Evolutionary conservation across 2,113 vertebrate genomes (phyloP), one percentile per base, ranked within the genome.

Genomic region (Clarias batrachus): DNA sequence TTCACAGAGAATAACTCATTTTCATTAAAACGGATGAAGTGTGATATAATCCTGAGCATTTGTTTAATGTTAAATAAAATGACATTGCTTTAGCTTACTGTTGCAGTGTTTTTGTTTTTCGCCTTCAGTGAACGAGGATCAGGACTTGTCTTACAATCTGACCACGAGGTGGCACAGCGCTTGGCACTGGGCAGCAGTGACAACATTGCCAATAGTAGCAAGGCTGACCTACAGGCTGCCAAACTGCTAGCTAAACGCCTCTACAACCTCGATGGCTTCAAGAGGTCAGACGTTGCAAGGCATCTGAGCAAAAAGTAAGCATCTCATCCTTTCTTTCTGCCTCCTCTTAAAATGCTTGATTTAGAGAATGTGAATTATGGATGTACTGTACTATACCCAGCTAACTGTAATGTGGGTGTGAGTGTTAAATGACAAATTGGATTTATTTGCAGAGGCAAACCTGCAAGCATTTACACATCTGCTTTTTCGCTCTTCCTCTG

Each of bases 281-380:
- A 94, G 93, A 99, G 98, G 91, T 97, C 97, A 0, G 98, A 99
- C 14, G 97, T 99, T 85, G 97, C 97, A 59, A 94, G 95, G 56
- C 97, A 99, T 92, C 92, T 99, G 89, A 95, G 97, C 93, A 98
- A 99, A 94, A 99, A 99, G 98, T 99, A 92, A 89, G 96, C 3
- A 25, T 79, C 0, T 23, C 56, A 16, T 41, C 10, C 3, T 33
- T 17, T 10, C 9, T 17, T 77, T 6, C 16, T 33, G 3, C 13
- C 27, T 59, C 10, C 27, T 62, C 27, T 27, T 2, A 27, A 56
- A 54, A 19, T 27, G 19, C 9, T 30, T 17, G 10, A 6, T 60
- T 56, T 57, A 14, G 48, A 48, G 48, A 57, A 27, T 65, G 4
- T 52, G 60, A 6, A 48, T 30, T 56, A 9, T 57, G 21, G 27